These are phyloP conservation scores for Pipistrellus kuhlii DNA, from an alignment of 2,797 vertebrate species.

Conservation along the genomic window DNA sequence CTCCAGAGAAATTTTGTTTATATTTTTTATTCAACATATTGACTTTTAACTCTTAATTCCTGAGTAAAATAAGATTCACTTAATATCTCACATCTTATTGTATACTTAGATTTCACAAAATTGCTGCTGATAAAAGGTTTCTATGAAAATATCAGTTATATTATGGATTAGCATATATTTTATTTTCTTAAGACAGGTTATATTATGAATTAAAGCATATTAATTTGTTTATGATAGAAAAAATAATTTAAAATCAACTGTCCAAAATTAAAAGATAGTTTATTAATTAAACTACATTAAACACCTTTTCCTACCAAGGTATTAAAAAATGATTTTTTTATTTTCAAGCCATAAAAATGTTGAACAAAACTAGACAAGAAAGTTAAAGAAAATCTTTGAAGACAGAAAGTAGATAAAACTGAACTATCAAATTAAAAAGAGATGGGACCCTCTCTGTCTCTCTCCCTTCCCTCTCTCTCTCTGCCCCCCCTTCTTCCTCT, in stretches of 20 bases:
- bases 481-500: too few relatives aligned
- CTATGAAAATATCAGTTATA: neutral
- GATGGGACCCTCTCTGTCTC: too few relatives aligned
- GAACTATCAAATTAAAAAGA: neutral
- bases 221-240: slow-evolving; percentile 2
- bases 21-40: neutral
- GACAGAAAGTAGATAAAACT: neutral
- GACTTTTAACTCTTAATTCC: neutral
- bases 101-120: slow-evolving; percentile 25
- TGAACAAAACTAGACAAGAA: slow-evolving; percentile 10
- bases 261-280: neutral
- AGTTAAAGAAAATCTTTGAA: slow-evolving; percentile 35
- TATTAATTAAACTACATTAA: slow-evolving; percentile 32
- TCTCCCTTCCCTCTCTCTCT: too few relatives aligned
- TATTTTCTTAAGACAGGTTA: slow-evolving; percentile 23
- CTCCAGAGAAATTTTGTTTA: slow-evolving; percentile 12
- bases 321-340: neutral
- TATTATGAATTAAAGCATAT: neutral
- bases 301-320: neutral
- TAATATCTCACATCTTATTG: neutral
- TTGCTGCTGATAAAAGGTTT: neutral
- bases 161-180: neutral
- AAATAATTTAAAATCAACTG: slow-evolving; percentile 24
- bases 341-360: neutral
- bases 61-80: slow-evolving; percentile 13